Conservation (phyloP, 2,113 vertebrate genomes). For the Gymnarchus niloticus region DNA sequence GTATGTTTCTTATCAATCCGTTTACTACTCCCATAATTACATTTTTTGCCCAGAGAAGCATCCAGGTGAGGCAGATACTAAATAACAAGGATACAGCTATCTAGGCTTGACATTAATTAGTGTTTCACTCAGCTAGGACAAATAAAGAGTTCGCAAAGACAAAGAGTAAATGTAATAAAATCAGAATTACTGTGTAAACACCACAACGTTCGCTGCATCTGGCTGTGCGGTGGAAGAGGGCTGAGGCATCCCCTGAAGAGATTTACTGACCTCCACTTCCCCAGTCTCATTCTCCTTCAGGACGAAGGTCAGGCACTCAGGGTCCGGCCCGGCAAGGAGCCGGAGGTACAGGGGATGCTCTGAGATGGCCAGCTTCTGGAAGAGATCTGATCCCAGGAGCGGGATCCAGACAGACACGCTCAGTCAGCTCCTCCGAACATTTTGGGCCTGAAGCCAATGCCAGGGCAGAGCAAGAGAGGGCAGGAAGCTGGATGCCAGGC, state of each 20-base stretch:
- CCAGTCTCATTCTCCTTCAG: slow-evolving; percentile 91
- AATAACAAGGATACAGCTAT: background rate
- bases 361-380: slow-evolving; percentile 80
- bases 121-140: background rate
- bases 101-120: background rate
- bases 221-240: background rate
- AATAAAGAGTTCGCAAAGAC: background rate
- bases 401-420: slow-evolving; percentile 2
- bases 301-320: slow-evolving; percentile 77
- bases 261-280: slow-evolving; percentile 82
- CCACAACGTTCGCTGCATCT: background rate
- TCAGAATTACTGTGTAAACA: background rate
- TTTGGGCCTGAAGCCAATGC: too few relatives aligned
- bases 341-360: slow-evolving; percentile 82
- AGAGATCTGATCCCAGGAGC: slow-evolving; percentile 68
- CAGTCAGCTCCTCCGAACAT: too few relatives aligned
- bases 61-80: background rate
- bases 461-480: too few relatives aligned
- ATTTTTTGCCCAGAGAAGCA: background rate
- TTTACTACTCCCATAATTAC: background rate
- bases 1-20: background rate
- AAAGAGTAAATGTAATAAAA: background rate
- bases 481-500: too few relatives aligned
- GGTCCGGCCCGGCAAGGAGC: slow-evolving; percentile 80
- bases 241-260: background rate